Percentiles rank a stretch among this genome's conserved stretches.
These are phyloP conservation scores for Agrochola macilenta DNA, from an alignment of 2,888 invertebrate genomes.

Conservation along the genomic window DNA sequence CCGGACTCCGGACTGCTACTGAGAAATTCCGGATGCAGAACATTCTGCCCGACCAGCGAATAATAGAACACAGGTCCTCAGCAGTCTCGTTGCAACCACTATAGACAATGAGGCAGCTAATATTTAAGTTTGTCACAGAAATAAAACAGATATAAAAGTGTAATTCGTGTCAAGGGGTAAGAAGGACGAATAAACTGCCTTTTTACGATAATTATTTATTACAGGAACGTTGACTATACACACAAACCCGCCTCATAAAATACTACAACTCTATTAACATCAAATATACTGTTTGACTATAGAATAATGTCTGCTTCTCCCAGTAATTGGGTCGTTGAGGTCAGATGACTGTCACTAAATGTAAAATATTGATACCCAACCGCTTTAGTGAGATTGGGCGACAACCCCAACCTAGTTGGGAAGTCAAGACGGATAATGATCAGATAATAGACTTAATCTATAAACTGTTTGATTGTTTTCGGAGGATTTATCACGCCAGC, in stretches of 20 bases:
- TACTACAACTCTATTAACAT: slow-evolving; percentile 21
- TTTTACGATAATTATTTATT: slow-evolving; percentile 34
- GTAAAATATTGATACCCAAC: slow-evolving; percentile 43
- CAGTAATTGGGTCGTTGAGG: slow-evolving; percentile 33
- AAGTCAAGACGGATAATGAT: background rate
- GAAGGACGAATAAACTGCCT: slow-evolving; percentile 10
- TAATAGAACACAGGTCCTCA: too few species aligned
- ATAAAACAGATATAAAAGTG: slow-evolving; percentile 9
- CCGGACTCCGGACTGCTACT: background rate
- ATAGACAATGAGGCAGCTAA: background rate
- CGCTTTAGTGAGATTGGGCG: slow-evolving; percentile 9
- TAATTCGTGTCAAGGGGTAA: slow-evolving; percentile 36
- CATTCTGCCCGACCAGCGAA: too few species aligned
- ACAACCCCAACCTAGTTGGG: background rate
- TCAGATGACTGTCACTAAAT: slow-evolving; percentile 13
- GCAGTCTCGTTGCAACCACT: background rate
- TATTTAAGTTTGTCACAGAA: background rate
- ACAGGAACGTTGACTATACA: slow-evolving; percentile 1
- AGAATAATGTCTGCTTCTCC: slow-evolving; percentile 12
- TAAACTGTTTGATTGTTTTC: background rate
- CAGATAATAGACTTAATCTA: background rate
- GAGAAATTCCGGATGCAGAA: background rate
- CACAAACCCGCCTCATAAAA: slow-evolving; percentile 32
- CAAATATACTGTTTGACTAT: slow-evolving; percentile 13
- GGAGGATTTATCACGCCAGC: background rate